Conservation (phyloP, 2,888 invertebrate species). For the Xanthorhoe spadicearia region DNA sequence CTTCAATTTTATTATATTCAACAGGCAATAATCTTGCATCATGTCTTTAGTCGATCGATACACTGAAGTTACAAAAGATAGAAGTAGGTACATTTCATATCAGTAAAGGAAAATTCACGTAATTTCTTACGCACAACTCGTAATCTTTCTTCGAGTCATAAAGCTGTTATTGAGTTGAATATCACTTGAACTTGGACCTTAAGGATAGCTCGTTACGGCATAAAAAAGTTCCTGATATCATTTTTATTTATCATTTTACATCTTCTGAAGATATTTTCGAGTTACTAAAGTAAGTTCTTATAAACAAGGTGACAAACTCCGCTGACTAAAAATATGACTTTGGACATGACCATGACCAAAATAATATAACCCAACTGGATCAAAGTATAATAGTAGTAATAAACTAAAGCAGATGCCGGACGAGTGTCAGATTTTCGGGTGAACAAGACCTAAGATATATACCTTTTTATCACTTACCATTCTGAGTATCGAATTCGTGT, state of each 20-base stretch:
- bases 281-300: too few species aligned
- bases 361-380: too few species aligned
- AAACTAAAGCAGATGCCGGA: too few species aligned
- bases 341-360: too few species aligned
- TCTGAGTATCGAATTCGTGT: background rate
- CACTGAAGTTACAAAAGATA: too few species aligned
- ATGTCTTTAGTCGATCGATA: too few species aligned
- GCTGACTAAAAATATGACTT: too few species aligned
- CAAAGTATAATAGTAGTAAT: too few species aligned
- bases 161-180: slow-evolving; percentile 62
- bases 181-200: slow-evolving; percentile 62
- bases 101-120: background rate
- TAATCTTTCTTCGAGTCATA: slow-evolving; percentile 39
- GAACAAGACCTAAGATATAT: background rate
- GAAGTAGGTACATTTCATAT: background rate
- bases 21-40: too few species aligned
- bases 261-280: too few species aligned
- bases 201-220: slow-evolving; percentile 38
- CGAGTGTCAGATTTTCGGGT: background rate
- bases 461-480: slow-evolving; percentile 6
- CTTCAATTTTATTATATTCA: too few species aligned
- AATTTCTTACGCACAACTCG: slow-evolving; percentile 16
- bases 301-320: too few species aligned
- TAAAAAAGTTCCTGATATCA: slow-evolving; percentile 18
- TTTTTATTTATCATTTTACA: background rate